These are phyloP conservation scores for Abrostola triplasia DNA, from an alignment of 2,888 invertebrate genomes.

Conservation along the genomic window DNA sequence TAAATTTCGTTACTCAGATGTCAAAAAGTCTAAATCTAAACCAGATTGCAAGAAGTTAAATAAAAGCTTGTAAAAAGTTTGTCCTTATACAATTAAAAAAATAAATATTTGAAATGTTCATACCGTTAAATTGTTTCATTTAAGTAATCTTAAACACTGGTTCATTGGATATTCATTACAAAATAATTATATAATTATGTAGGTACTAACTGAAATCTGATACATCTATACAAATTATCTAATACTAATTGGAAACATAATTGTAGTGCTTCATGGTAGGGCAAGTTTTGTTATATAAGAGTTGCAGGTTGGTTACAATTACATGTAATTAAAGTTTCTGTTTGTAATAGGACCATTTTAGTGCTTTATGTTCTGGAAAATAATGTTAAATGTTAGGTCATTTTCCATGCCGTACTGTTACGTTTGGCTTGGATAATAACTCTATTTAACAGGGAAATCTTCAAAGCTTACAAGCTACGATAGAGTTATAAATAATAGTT, in stretches of 20 bases:
- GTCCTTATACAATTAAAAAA: no score
- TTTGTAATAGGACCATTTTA: conserved; percentile 9
- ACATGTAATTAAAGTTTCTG: conserved; percentile 30
- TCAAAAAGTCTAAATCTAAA: no score
- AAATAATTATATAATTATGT: neutral
- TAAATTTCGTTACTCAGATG: no score
- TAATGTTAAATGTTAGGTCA: conserved; percentile 18
- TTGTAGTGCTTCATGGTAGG: conserved; percentile 15
- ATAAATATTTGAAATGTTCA: no score
- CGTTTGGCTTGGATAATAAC: neutral
- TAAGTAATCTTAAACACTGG: no score
- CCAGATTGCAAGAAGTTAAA: no score
- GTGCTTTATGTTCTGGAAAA: conserved; percentile 50
- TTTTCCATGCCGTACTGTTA: conserved; percentile 17
- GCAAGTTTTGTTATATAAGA: conserved; percentile 24
- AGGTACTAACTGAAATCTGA: neutral
- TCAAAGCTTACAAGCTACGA: neutral
- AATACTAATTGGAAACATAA: neutral
- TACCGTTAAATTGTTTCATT: no score
- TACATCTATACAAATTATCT: neutral
- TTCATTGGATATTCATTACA: neutral
- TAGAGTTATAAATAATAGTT: no score
- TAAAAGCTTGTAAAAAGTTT: no score
- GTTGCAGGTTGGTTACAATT: conserved; percentile 5
- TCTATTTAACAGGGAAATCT: neutral